These are phyloP conservation scores for Charina bottae DNA, from an alignment of 2,113 vertebrate species.

Conservation along the genomic window DNA sequence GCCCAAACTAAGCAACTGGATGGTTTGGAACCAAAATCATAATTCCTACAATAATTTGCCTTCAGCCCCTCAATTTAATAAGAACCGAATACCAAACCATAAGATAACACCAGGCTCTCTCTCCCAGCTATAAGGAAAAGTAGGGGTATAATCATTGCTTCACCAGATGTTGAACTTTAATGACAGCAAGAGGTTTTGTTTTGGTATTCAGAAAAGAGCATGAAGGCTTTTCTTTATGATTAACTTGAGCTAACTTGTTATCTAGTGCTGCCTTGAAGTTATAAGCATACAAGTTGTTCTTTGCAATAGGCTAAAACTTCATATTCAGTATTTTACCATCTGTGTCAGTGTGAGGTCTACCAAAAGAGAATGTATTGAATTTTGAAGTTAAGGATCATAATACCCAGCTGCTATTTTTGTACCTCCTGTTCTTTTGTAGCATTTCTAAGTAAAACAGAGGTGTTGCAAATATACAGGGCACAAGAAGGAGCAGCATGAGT, in stretches of 20 bases:
- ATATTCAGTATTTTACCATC: constrained; percentile 3
- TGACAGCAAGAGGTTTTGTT: background rate
- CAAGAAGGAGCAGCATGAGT: background rate
- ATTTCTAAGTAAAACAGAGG: constrained; percentile 35
- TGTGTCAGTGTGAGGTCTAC: constrained; percentile 1
- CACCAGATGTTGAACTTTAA: background rate
- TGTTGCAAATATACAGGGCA: constrained; percentile 16
- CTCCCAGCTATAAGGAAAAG: background rate
- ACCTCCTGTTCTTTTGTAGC: background rate
- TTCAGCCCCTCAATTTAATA: background rate
- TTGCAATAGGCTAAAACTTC: background rate
- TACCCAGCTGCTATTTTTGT: background rate
- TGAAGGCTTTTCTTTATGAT: background rate
- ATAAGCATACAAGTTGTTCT: background rate
- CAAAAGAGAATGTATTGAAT: background rate
- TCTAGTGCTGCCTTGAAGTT: background rate
- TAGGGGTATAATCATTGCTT: background rate
- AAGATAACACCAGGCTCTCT: background rate
- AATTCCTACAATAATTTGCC: background rate
- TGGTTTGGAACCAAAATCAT: background rate
- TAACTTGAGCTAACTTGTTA: background rate
- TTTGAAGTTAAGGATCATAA: constrained; percentile 21
- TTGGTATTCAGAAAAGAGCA: background rate
- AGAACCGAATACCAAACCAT: background rate
- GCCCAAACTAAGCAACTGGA: background rate